phyloP scores from a whole-genome alignment of 2,888 invertebrate genomes.

The Ectemnius cavifrons region DNA sequence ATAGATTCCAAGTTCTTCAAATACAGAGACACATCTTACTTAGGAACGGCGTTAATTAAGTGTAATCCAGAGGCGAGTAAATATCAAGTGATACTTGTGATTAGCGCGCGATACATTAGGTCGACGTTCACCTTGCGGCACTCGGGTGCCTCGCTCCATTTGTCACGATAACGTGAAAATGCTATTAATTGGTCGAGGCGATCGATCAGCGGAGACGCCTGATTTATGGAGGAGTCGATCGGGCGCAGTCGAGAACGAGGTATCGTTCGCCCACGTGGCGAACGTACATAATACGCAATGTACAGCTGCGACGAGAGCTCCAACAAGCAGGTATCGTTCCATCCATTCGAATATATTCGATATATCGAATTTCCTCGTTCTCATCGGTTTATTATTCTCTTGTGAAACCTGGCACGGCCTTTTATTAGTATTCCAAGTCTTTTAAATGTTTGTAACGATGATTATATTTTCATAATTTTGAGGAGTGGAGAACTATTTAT shows the following conservation, averaged over 20 bases:
- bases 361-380: slow-evolving; percentile 28
- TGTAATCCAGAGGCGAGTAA: no score
- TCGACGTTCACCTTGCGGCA: slow-evolving; percentile 34
- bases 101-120: slow-evolving; percentile 26
- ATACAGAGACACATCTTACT: no score
- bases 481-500: no score
- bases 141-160: slow-evolving; percentile 36
- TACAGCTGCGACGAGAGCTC: slow-evolving; percentile 10
- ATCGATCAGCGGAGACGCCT: slow-evolving; percentile 40
- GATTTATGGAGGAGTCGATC: slow-evolving; percentile 44
- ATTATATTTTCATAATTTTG: no score
- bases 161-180: slow-evolving; percentile 47
- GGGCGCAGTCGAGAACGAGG: slow-evolving; percentile 20
- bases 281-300: neutral
- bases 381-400: slow-evolving; percentile 7
- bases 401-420: neutral
- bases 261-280: slow-evolving; percentile 45
- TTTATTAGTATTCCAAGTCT: no score
- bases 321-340: slow-evolving; percentile 17
- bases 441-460: no score
- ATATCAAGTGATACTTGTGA: no score
- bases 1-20: no score
- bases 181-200: slow-evolving; percentile 45
- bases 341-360: slow-evolving; percentile 10
- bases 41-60: no score